Evolutionary conservation across 2,888 invertebrate genomes (phyloP), one percentile per base, ranked within the genome.

Genomic region (Caradrina kadenii): DNA sequence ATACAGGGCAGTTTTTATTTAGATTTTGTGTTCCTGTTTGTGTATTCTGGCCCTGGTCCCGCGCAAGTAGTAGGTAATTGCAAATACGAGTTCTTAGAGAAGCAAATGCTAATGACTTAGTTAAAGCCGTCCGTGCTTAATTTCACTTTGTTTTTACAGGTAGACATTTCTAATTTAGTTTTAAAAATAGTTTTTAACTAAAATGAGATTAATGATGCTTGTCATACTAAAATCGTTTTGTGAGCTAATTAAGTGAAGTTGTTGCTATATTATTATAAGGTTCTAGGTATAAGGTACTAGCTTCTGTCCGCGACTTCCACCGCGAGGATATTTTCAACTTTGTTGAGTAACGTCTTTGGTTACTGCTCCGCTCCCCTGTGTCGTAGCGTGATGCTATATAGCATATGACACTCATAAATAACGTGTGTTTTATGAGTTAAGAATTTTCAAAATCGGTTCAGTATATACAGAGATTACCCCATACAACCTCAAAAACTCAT

Each of bases 1-100:
- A 81, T 76, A 72, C 73, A 50, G 26, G n/a, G 56, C 31, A 58
- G 35, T 21, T 76, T 76, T 65, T 71, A 60, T 60, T 61, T 22
- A 39, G 50, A 49, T 39, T 67, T 59, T 69, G 54, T 59, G 19
- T 35, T 63, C 13, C 48, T 52, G 22, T 49, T 56, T 69, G 31
- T 60, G 22, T 61, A 26, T 52, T 69, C 56, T 56, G 17, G 17
- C 15, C 39, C 15, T 13, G 39, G n/a, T 21, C 13, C 63, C 11
- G 52, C 45, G 31, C 55, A 45, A 60, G 31, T 53, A 61, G 48
- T 63, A 58, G 54, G 48, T 63, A 58, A 75, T 61, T 42, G 50
- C 53, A 35, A 54, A 59, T 13, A 48, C 22, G 49, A 58, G 61
- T 52, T 60, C 62, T 59, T 63, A 52, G 17, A 19, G 42, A 10